Conservation (phyloP, 2,888 invertebrate species). For the Cordilura impudica region DNA sequence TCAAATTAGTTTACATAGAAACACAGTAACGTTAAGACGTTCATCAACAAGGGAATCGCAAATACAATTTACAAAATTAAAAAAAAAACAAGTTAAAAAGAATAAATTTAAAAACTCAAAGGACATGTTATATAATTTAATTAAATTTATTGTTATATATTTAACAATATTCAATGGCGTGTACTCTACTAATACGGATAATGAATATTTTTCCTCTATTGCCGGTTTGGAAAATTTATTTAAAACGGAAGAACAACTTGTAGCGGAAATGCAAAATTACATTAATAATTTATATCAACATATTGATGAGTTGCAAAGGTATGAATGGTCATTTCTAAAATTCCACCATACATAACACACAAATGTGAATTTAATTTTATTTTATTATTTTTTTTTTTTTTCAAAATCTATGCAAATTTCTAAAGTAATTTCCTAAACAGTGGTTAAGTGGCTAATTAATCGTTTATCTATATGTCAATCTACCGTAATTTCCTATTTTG, state of each 20-base stretch:
- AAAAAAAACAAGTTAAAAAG: not conserved
- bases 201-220: constrained; percentile 72
- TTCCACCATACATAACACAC: too few species aligned
- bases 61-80: not conserved
- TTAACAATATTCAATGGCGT: not conserved
- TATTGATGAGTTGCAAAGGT: constrained; percentile 70
- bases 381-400: too few species aligned
- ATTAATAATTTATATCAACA: constrained; percentile 69
- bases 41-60: not conserved
- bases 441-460: too few species aligned
- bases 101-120: not conserved
- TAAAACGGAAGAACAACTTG: constrained; percentile 69
- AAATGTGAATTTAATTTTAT: too few species aligned
- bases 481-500: too few species aligned
- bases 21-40: constrained; percentile 37
- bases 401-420: too few species aligned
- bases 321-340: not conserved
- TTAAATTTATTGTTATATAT: not conserved
- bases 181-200: constrained; percentile 39
- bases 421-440: too few species aligned
- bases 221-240: constrained; percentile 71
- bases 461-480: too few species aligned
- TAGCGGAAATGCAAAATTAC: constrained; percentile 72
- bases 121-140: constrained; percentile 26
- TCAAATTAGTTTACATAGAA: constrained; percentile 44